Evolutionary conservation across 2,888 invertebrate genomes (phyloP), one percentile per base, ranked within the genome.

Genomic region (Lissocephala sabroskyi): DNA sequence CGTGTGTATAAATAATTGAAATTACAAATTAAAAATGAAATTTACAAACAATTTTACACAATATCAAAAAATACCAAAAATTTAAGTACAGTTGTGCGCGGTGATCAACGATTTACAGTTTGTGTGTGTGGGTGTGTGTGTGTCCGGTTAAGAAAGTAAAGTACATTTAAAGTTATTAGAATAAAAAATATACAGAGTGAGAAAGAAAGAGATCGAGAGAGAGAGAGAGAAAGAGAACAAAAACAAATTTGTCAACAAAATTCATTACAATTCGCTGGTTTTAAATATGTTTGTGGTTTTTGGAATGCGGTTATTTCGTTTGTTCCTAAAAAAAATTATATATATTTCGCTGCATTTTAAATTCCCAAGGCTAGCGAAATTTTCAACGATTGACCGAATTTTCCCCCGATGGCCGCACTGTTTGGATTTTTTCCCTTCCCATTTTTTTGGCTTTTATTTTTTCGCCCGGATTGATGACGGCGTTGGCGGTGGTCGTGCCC

Each of bases 191-290:
- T 45, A 23, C 30, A 33, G 35, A n/a, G 26, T 36, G 16, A 37
- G 29, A 45, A 36, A 49, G 30, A 41, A 47, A 44, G 32, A n/a
- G n/a, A n/a, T n/a, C 35, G 2, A 56, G 55, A 48, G 42, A 60
- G 52, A 50, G 35, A 62, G 53, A 62, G 61, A 64, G 48, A 53
- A 48, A 59, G 42, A 56, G 49, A 61, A 56, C 37, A 49, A 52
- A 52, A 57, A 56, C 19, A 59, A 55, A 62, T 51, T 10, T 13
- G 49, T 64, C 36, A 68, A 65, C 74, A 68, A 50, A 43, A 58
- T 54, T 11, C 11, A 18, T 9, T 41, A 26, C 49, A 9, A 28
- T 29, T 41, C 35, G 46, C 40, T 43, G 50, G 32, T 32, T 42
- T 35, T 13, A 4, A 43, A 23, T 11, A 13, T 41, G 23, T 18